These are phyloP conservation scores for Physella acuta DNA, from an alignment of 1,140 invertebrate species.

Conservation along the genomic window DNA sequence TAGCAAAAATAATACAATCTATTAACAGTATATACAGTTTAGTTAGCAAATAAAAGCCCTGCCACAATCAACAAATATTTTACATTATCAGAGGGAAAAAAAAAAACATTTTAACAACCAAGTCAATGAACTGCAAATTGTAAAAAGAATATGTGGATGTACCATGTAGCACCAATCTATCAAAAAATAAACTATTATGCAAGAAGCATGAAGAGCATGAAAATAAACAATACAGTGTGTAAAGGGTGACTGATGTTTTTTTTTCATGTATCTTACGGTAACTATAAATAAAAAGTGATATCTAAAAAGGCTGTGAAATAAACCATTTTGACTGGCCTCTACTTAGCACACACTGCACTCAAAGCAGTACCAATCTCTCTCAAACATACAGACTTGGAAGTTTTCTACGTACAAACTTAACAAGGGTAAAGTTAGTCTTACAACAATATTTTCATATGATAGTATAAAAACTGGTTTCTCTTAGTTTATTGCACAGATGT, in stretches of 20 bases:
- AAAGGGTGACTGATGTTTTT: neutral
- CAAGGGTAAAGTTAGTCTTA: too few species aligned
- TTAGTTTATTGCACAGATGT: too few species aligned
- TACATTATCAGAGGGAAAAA: neutral
- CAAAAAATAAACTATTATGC: constrained; percentile 12
- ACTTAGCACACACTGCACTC: constrained; percentile 28
- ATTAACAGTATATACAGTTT: constrained; percentile 1
- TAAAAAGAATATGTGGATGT: neutral
- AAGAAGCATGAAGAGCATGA: constrained; percentile 15
- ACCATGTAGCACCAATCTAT: constrained; percentile 11
- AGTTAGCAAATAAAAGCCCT: neutral
- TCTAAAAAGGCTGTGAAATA: neutral
- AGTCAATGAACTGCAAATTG: neutral
- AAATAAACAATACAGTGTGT: neutral
- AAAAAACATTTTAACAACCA: neutral
- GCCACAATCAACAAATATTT: neutral
- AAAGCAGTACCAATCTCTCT: constrained; percentile 10
- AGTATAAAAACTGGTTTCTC: too few species aligned
- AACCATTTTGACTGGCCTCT: constrained; percentile 21
- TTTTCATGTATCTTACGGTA: neutral
- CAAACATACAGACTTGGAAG: neutral
- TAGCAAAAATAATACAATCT: neutral
- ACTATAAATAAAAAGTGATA: neutral
- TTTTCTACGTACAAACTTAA: neutral
- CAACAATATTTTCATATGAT: too few species aligned